Evolutionary conservation across 2,113 vertebrate species (phyloP).

Genomic region (Tichodroma muraria): DNA sequence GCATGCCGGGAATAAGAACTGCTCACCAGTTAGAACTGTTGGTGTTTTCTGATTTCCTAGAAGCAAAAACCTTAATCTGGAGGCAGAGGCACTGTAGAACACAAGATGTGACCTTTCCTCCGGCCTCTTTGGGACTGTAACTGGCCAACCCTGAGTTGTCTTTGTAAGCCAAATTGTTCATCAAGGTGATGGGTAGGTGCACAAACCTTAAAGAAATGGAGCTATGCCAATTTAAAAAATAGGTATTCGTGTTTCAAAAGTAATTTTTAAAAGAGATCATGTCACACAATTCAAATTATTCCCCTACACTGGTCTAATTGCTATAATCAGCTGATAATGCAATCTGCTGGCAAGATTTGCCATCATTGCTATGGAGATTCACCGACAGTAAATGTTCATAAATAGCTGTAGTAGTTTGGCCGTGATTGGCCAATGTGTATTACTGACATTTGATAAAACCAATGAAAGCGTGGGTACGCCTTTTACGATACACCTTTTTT

Average conservation of each 20-base stretch:
- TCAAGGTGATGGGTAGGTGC: not conserved
- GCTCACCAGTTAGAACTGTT: not conserved
- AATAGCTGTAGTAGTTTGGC: too few relatives aligned
- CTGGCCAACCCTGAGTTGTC: not conserved
- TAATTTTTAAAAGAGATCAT: not conserved
- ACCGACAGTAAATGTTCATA: not conserved
- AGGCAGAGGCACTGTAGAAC: not conserved
- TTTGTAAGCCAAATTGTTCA: not conserved
- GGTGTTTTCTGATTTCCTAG: not conserved
- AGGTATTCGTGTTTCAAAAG: not conserved
- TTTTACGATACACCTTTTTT: too few relatives aligned
- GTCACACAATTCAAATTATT: not conserved
- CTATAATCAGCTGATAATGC: conserved; percentile 8
- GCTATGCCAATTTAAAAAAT: not conserved
- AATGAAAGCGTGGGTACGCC: too few relatives aligned
- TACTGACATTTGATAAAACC: too few relatives aligned
- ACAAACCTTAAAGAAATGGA: not conserved
- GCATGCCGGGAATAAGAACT: not conserved
- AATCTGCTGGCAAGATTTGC: not conserved
- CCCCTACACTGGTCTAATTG: not conserved
- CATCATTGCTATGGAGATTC: conserved; percentile 22
- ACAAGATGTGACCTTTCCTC: not conserved
- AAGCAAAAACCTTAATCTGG: not conserved
- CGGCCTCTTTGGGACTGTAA: not conserved
- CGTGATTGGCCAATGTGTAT: too few relatives aligned